These are phyloP conservation scores for Callosobruchus maculatus DNA, from an alignment of 2,888 invertebrate genomes.

Conservation along the genomic window DNA sequence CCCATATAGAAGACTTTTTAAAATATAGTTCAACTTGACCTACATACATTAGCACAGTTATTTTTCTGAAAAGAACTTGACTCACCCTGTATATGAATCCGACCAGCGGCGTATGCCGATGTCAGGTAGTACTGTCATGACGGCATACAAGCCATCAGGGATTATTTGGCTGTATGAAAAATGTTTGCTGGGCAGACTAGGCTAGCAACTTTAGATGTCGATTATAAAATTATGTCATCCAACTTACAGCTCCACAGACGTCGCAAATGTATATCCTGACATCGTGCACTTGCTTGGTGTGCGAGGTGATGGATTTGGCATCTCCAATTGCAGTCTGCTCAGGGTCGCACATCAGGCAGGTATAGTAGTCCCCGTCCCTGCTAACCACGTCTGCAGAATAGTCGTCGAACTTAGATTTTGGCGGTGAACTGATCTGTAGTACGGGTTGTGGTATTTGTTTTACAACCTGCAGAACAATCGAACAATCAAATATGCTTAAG, in stretches of 20 bases:
- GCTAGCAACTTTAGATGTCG: too few relatives aligned
- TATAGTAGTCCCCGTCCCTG: constrained; percentile 49
- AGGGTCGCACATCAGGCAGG: constrained; percentile 54
- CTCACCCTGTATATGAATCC: too few relatives aligned
- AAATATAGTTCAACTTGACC: too few relatives aligned
- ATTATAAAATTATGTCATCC: not conserved
- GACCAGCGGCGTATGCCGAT: too few relatives aligned
- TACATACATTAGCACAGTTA: too few relatives aligned
- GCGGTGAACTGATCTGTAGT: not conserved
- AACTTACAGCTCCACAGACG: constrained; percentile 53
- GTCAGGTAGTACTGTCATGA: too few relatives aligned
- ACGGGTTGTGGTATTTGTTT: not conserved
- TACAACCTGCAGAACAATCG: not conserved
- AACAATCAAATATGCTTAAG: not conserved
- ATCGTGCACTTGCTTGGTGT: constrained; percentile 61
- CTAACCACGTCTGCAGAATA: constrained; percentile 27
- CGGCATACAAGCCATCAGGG: too few relatives aligned
- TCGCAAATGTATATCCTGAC: constrained; percentile 64
- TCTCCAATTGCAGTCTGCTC: constrained; percentile 51
- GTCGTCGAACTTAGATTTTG: not conserved
- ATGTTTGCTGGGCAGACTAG: too few relatives aligned
- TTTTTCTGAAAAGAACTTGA: too few relatives aligned
- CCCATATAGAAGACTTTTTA: too few relatives aligned
- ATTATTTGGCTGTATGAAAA: too few relatives aligned
- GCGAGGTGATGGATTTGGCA: constrained; percentile 59